Evolutionary conservation across 2,888 invertebrate species (phyloP).

Genomic region (Amblyteles armatorius): DNA sequence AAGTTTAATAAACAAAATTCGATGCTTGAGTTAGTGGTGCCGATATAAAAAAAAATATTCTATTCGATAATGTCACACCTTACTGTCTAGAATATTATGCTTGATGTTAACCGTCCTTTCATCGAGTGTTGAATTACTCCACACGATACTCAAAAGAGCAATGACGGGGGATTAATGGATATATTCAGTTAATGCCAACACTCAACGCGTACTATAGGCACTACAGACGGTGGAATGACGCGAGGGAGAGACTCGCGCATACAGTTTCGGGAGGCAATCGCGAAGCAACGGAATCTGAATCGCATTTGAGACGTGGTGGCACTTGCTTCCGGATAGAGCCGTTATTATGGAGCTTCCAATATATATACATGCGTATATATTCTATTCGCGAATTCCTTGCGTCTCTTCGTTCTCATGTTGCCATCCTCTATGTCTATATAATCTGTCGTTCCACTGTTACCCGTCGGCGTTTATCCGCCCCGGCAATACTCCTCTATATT

Average conservation of each 20-base stretch:
- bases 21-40: too few species aligned
- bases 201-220: neutral
- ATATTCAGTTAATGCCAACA: neutral
- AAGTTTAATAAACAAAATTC: too few species aligned
- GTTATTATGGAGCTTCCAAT: constrained; percentile 9
- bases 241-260: neutral
- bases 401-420: neutral
- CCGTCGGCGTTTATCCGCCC: neutral
- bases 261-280: neutral
- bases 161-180: neutral
- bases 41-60: too few species aligned
- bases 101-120: too few species aligned
- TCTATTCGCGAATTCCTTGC: neutral
- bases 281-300: constrained; percentile 24
- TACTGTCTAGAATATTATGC: too few species aligned
- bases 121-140: neutral
- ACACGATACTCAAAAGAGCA: neutral
- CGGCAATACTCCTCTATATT: neutral
- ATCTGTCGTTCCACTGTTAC: neutral
- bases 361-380: neutral
- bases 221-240: neutral
- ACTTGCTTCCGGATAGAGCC: constrained; percentile 17
- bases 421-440: neutral
- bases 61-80: too few species aligned
- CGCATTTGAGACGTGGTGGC: constrained; percentile 14